A percentile compares a stretch with the other conserved stretches of the same genome.
Evolutionary conservation across 2,888 invertebrate species (phyloP).

Genomic region (Coenonympha arcania): DNA sequence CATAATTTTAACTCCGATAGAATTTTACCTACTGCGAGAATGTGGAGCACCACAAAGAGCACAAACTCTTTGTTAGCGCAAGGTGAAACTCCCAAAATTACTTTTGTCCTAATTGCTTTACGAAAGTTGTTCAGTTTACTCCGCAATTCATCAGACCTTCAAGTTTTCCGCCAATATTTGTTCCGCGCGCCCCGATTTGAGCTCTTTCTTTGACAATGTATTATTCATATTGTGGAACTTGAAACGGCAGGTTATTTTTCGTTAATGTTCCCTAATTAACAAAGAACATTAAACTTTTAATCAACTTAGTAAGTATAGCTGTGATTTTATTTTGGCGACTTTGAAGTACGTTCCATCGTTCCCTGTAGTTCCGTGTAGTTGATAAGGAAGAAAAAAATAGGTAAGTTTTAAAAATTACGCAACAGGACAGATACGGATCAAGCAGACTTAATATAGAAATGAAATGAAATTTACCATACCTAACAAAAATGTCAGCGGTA

Average conservation of each 20-base stretch:
- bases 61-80: slow-evolving; percentile 44
- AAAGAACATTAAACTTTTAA: background rate
- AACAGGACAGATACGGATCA: too few relatives aligned
- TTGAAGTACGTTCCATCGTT: too few relatives aligned
- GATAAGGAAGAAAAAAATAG: too few relatives aligned
- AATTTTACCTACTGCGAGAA: too few relatives aligned
- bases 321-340: too few relatives aligned
- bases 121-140: slow-evolving; percentile 44
- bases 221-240: slow-evolving; percentile 7
- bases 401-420: too few relatives aligned
- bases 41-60: slow-evolving; percentile 7
- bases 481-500: too few relatives aligned
- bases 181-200: slow-evolving; percentile 11
- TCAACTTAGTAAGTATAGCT: background rate
- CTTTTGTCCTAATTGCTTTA: slow-evolving; percentile 55
- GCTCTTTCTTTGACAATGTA: slow-evolving; percentile 10
- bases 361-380: too few relatives aligned
- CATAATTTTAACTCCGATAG: too few relatives aligned
- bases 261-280: slow-evolving; percentile 1
- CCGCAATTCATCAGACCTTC: slow-evolving; percentile 38
- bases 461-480: too few relatives aligned
- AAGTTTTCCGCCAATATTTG: slow-evolving; percentile 22
- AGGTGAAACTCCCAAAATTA: slow-evolving; percentile 49
- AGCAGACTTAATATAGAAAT: too few relatives aligned
- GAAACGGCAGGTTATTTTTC: background rate